Percentiles rank a stretch among this genome's conserved stretches.
Conservation (phyloP, 2,797 vertebrate species). For the Chelonia mydas region DNA sequence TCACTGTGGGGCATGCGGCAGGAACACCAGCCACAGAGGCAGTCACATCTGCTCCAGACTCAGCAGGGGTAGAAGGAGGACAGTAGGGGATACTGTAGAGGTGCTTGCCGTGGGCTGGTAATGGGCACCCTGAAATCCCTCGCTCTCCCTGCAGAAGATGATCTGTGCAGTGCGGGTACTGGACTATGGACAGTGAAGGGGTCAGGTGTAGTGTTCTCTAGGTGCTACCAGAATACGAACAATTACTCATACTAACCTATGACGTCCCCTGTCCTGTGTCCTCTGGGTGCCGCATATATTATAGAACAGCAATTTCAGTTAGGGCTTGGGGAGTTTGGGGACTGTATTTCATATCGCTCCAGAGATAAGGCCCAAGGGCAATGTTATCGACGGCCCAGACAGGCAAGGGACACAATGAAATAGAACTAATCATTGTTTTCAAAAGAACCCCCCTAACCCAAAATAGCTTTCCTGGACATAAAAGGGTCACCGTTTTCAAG, state of each 20-base stretch:
- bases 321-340: too few species aligned
- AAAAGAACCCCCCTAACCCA: not conserved
- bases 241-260: not conserved
- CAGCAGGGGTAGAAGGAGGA: not conserved
- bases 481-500: not conserved
- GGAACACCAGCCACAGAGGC: not conserved
- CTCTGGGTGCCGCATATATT: not conserved
- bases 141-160: not conserved
- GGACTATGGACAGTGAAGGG: too few species aligned
- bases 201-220: not conserved
- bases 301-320: not conserved
- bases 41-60: not conserved
- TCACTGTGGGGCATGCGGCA: too few species aligned
- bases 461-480: not conserved
- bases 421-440: not conserved
- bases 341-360: not conserved
- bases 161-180: not conserved
- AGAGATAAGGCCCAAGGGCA: not conserved
- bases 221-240: not conserved
- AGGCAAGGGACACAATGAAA: not conserved
- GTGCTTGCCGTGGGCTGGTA: not conserved
- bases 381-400: not conserved
- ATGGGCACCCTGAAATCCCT: not conserved
- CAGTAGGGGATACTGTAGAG: not conserved
- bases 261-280: not conserved